Evolutionary conservation across 2,797 vertebrate species (phyloP).

Genomic region (Perodicticus potto): DNA sequence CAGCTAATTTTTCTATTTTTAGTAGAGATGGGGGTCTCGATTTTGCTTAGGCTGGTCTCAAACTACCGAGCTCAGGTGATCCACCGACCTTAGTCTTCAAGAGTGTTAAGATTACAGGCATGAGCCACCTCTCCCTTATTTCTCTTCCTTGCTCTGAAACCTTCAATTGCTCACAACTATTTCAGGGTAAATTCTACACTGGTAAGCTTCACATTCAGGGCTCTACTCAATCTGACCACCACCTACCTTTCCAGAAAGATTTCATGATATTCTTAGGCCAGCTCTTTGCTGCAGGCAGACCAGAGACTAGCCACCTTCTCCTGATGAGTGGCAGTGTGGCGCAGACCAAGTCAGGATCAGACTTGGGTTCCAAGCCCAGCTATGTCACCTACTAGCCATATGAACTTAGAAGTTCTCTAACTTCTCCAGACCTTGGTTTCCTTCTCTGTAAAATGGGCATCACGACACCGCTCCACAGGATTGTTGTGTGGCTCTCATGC

Average conservation of each 20-base stretch:
- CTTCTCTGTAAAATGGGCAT: not conserved
- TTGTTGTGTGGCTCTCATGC: fast-evolving
- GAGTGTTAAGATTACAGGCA: too few relatives aligned
- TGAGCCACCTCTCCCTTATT: too few relatives aligned
- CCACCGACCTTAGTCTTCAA: too few relatives aligned
- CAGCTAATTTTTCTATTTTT: too few relatives aligned
- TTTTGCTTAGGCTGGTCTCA: too few relatives aligned
- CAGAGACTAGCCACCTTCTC: not conserved
- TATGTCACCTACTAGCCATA: not conserved
- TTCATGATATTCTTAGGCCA: not conserved
- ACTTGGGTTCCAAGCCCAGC: not conserved
- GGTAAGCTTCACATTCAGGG: not conserved
- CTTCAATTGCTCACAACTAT: not conserved
- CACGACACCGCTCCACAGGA: not conserved
- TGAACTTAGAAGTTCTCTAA: not conserved
- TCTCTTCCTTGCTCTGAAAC: not conserved
- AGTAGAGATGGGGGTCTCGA: too few relatives aligned
- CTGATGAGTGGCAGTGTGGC: not conserved
- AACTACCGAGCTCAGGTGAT: too few relatives aligned
- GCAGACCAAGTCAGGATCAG: not conserved
- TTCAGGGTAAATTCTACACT: not conserved
- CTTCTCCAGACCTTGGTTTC: not conserved
- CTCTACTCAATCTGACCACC: not conserved
- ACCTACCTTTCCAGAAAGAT: not conserved
- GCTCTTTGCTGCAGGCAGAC: not conserved